Evolutionary conservation across 2,113 vertebrate genomes (phyloP), one percentile per base, ranked within the genome.

Genomic region (Dromiciops gliroides): DNA sequence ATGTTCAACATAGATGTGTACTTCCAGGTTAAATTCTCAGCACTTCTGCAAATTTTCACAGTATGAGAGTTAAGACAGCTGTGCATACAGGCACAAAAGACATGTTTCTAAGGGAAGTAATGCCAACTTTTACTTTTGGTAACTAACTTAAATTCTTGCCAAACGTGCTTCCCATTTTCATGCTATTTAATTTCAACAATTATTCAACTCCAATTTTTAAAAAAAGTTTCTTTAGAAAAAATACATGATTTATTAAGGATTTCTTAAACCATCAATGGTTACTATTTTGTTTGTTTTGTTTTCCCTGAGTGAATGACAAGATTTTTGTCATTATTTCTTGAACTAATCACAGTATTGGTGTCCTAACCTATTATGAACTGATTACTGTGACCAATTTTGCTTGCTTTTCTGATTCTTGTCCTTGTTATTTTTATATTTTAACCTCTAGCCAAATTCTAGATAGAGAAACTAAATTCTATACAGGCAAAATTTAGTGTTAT

Each of bases 101-200:
- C 90, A 60, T 49, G 92, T 51, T 50, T 93, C 47, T 93, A 90
- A 89, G 56, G 60, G 9, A 83, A 95, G 31, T 0, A 91, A 49
- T 22, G 8, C 11, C 89, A 92, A 22, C 19, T 19, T 25, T 95
- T 94, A n/a, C 53, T 22, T 25, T 23, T 44, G 75, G 23, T 8
- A 95, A 47, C 47, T 96, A 51, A 88, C 48, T 90, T n/a, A 0
- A 51, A 3, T 11, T 75, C 92, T 89, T 89, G 49, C 11, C 88
- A 95, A 48, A 53, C 31, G 56, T n/a, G n/a, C 60, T 92, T 96
- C 92, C 53, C 47, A 51, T 95, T 19, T 19, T 90, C 91, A 75
- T n/a, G 9, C 60, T 88, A 94, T 31, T 89, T 52, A 89, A 49
- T 28, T 94, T 93, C 51, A 50, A n/a, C 48, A 48, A 56, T 26